Conservation (phyloP, 2,797 vertebrate genomes). For the Cuniculus paca region DNA sequence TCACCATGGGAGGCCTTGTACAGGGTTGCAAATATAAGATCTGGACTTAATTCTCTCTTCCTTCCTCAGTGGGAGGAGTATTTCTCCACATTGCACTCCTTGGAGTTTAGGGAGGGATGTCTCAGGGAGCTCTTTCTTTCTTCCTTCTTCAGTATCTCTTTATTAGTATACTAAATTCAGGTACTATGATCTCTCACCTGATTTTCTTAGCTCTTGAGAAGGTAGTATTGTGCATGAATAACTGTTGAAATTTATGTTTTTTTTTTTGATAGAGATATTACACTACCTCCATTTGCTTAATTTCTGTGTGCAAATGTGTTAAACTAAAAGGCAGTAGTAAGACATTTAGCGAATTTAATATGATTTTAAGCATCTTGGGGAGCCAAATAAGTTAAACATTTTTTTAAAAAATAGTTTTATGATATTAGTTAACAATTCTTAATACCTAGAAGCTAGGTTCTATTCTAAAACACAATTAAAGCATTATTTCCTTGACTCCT, state of each 20-base stretch:
- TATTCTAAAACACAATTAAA: background rate
- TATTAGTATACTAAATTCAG: background rate
- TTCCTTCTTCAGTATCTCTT: background rate
- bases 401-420: slow-evolving; percentile 22
- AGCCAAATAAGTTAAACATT: slow-evolving; percentile 27
- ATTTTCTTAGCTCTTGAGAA: background rate
- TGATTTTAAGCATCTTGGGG: background rate
- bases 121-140: background rate
- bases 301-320: slow-evolving; percentile 31
- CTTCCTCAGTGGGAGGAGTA: background rate
- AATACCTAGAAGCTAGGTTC: background rate
- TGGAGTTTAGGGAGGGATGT: background rate
- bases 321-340: slow-evolving; percentile 52
- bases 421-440: slow-evolving; percentile 26
- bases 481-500: background rate
- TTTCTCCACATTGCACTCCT: background rate
- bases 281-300: background rate
- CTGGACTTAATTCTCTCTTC: background rate
- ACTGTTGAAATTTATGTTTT: background rate
- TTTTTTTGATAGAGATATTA: background rate
- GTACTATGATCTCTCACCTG: background rate
- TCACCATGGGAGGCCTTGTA: background rate
- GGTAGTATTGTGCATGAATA: background rate
- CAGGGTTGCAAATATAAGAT: background rate
- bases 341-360: background rate